Percentiles rank a stretch among this genome's conserved stretches.
Evolutionary conservation across 2,888 invertebrate species (phyloP).

Genomic region (Drosophila ustulata): DNA sequence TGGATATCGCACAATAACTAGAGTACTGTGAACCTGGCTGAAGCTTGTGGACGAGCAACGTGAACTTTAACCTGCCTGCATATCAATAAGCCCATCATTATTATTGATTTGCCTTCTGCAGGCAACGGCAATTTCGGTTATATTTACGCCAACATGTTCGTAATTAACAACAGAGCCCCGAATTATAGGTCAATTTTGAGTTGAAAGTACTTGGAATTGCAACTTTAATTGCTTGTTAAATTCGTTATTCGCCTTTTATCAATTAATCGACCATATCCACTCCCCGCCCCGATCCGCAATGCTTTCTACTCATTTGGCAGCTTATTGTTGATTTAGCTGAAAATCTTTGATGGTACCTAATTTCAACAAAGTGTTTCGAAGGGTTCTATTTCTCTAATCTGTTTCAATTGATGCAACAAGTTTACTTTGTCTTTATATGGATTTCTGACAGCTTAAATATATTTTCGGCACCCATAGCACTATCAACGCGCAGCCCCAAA

Average conservation of each 20-base stretch:
- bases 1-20: conserved; percentile 56
- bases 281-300: neutral
- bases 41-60: neutral
- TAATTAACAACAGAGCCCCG: conserved; percentile 25
- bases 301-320: neutral
- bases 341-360: neutral
- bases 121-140: conserved; percentile 26
- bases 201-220: neutral
- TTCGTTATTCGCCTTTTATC: neutral
- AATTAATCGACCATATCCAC: neutral
- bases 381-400: neutral
- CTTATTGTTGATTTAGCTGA: neutral
- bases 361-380: neutral
- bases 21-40: conserved; percentile 28
- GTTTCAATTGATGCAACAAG: neutral
- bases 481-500: no score
- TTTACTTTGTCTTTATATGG: neutral
- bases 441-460: no score
- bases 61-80: conserved; percentile 33
- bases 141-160: conserved; percentile 25
- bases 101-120: conserved; percentile 37
- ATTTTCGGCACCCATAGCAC: no score
- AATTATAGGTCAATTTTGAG: conserved; percentile 14
- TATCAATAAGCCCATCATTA: conserved; percentile 54
- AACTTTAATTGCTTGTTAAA: neutral